Evolutionary conservation across 2,888 invertebrate species (phyloP).

Genomic region (Macaria notata): DNA sequence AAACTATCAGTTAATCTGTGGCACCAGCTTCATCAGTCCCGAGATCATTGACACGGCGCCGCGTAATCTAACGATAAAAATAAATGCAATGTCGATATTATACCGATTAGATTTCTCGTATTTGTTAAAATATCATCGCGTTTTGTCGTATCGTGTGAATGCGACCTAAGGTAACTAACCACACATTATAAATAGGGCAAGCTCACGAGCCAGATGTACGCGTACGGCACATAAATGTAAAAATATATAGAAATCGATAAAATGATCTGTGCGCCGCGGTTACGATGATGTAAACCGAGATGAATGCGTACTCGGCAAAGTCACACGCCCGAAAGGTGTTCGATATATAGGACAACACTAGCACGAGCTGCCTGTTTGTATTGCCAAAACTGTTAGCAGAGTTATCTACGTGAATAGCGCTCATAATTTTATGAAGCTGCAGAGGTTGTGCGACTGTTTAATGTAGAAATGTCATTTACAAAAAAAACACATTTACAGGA

Average conservation of each 20-base stretch:
- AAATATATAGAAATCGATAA: slow-evolving; percentile 61
- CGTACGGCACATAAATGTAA: slow-evolving; percentile 54
- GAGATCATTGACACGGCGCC: slow-evolving; percentile 39
- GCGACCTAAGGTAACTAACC: slow-evolving; percentile 56
- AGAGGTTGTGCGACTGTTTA: no score
- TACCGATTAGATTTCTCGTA: slow-evolving; percentile 27
- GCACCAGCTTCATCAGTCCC: slow-evolving; percentile 17
- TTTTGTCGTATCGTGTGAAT: slow-evolving; percentile 41
- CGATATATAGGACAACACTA: slow-evolving; percentile 25
- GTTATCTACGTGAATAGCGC: background rate
- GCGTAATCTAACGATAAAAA: slow-evolving; percentile 31
- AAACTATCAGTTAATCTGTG: slow-evolving; percentile 3
- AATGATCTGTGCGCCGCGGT: slow-evolving; percentile 55
- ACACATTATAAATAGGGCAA: slow-evolving; percentile 67
- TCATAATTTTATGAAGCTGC: no score
- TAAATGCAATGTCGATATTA: slow-evolving; percentile 20
- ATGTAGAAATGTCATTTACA: no score
- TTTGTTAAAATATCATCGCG: slow-evolving; percentile 25
- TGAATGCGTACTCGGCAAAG: slow-evolving; percentile 37
- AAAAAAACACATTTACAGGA: no score
- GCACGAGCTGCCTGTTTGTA: slow-evolving; percentile 5
- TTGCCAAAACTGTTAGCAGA: slow-evolving; percentile 12
- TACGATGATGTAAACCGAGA: slow-evolving; percentile 57
- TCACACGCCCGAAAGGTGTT: slow-evolving; percentile 32
- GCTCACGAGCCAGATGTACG: slow-evolving; percentile 60